Conservation (phyloP, 2,888 invertebrate genomes). For the Macropis europaea region DNA sequence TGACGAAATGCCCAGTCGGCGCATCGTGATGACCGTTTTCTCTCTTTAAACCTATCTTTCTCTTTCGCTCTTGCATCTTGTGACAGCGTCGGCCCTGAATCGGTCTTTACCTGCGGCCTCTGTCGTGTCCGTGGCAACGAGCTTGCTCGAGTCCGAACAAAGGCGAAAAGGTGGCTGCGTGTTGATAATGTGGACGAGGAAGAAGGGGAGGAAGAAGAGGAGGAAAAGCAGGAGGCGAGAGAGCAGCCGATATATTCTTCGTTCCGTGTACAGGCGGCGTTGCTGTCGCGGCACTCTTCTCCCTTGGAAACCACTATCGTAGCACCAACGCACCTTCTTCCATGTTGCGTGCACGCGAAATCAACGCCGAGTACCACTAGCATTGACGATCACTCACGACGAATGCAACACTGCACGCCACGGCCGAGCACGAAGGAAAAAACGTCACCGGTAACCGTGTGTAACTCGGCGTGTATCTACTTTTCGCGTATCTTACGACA, state of each 20-base stretch:
- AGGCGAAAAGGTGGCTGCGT: conserved; percentile 54
- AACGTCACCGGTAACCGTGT: conserved; percentile 35
- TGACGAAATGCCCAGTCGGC: conserved; percentile 43
- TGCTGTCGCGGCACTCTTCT: conserved; percentile 55
- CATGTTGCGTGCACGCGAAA: conserved; percentile 61
- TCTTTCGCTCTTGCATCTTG: conserved; percentile 26
- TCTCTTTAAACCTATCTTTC: conserved; percentile 21
- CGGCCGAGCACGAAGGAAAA: background rate
- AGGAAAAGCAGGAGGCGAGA: conserved; percentile 47
- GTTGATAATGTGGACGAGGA: conserved; percentile 38
- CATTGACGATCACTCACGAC: conserved; percentile 55
- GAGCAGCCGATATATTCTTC: conserved; percentile 50
- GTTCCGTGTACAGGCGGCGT: conserved; percentile 59
- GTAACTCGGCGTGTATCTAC: conserved; percentile 26
- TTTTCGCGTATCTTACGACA: conserved; percentile 28
- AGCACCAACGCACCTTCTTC: conserved; percentile 66
- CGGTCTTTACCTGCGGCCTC: conserved; percentile 58
- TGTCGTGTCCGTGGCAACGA: conserved; percentile 56
- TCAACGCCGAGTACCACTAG: conserved; percentile 49
- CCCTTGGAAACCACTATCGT: conserved; percentile 65
- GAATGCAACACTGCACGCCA: conserved; percentile 34
- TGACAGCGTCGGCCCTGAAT: conserved; percentile 47
- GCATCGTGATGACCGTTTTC: conserved; percentile 22
- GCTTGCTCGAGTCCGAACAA: conserved; percentile 59
- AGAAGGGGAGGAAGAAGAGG: conserved; percentile 15